Conservation (phyloP, 2,113 vertebrate genomes). For the Thalassarche chlororhynchos region DNA sequence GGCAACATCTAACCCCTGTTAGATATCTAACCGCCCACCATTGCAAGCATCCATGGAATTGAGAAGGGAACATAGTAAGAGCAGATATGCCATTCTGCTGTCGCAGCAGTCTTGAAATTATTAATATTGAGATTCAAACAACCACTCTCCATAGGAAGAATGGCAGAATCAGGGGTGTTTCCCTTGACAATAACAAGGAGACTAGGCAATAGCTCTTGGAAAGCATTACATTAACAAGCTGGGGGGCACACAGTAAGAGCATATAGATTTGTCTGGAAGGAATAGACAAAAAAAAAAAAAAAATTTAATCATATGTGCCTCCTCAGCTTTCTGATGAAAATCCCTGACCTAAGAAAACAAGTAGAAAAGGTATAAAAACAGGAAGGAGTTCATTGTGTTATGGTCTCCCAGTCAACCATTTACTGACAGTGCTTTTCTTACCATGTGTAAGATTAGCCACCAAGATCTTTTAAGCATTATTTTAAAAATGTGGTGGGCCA, state of each 20-base stretch:
- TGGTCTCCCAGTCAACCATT: neutral
- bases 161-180: neutral
- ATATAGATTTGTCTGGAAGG: neutral
- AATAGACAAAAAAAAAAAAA: neutral
- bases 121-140: neutral
- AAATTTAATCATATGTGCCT: neutral
- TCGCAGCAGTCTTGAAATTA: neutral
- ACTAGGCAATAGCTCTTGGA: neutral
- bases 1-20: neutral
- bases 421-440: neutral
- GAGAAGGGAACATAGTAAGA: neutral
- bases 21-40: rapidly evolving
- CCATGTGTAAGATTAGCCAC: neutral
- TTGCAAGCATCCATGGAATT: neutral
- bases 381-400: neutral
- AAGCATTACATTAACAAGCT: neutral
- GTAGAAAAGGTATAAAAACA: neutral
- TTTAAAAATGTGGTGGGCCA: neutral
- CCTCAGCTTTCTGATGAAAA: neutral
- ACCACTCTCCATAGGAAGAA: neutral
- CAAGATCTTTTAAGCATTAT: neutral
- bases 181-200: neutral
- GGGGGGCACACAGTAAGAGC: neutral
- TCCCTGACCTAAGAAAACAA: neutral
- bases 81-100: neutral